Conservation (phyloP, 2,888 invertebrate species). For the Abscondita cerata region DNA sequence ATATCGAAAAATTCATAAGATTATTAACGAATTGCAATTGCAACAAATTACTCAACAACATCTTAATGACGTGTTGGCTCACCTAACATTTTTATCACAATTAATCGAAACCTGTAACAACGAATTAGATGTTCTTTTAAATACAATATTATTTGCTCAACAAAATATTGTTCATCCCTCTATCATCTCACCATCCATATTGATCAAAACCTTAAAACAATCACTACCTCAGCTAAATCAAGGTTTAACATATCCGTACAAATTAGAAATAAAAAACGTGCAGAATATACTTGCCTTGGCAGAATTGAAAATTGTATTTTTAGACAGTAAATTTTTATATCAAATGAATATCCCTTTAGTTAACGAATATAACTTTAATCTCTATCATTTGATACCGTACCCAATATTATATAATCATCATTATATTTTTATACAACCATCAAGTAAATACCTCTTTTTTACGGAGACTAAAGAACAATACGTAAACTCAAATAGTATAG, state of each 20-base stretch:
- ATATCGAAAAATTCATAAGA: not conserved
- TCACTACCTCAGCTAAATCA: not conserved
- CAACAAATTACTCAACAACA: not conserved
- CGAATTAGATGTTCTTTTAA: not conserved
- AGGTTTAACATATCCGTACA: not conserved
- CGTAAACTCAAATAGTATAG: not conserved
- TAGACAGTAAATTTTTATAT: constrained; percentile 1
- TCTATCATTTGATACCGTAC: constrained; percentile 6
- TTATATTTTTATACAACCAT: constrained; percentile 3
- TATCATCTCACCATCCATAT: not conserved
- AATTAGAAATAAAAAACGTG: not conserved
- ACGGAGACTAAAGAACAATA: not conserved
- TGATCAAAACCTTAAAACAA: not conserved
- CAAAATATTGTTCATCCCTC: no score
- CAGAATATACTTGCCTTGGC: not conserved
- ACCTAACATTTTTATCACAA: not conserved
- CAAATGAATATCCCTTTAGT: not conserved
- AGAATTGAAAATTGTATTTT: not conserved
- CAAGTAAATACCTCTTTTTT: not conserved
- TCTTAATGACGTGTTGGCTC: not conserved
- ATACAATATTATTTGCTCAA: not conserved
- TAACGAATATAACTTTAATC: constrained; percentile 3
- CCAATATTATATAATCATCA: not conserved
- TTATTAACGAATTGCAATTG: not conserved
- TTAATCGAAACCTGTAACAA: not conserved